Conservation (phyloP, 2,113 vertebrate genomes). For the Channa argus region DNA sequence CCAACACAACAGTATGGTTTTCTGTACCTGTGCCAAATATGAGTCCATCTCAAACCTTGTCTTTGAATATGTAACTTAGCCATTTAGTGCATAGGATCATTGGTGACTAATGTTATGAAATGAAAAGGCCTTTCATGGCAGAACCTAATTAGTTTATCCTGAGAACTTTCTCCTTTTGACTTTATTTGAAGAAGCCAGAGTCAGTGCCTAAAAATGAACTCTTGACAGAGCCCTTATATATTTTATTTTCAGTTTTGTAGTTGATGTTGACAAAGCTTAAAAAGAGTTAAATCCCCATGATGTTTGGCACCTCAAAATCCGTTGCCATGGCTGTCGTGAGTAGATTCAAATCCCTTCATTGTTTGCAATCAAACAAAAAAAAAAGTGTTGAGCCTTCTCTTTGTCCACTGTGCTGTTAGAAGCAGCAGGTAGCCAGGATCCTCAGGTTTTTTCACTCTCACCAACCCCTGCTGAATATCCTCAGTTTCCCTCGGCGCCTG, state of each 20-base stretch:
- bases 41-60: conserved; percentile 52
- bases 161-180: conserved; percentile 1
- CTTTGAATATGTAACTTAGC: conserved; percentile 4
- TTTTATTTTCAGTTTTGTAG: conserved; percentile 22
- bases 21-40: conserved; percentile 56
- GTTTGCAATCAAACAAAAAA: conserved; percentile 70
- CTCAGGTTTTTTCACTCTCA: conserved; percentile 69
- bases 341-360: conserved; percentile 77
- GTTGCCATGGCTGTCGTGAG: conserved; percentile 72
- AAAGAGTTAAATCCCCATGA: conserved; percentile 42
- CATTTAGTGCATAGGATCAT: not conserved
- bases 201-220: conserved; percentile 48
- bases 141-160: not conserved
- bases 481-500: conserved; percentile 27
- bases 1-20: conserved; percentile 21
- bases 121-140: not conserved
- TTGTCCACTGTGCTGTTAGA: conserved; percentile 60
- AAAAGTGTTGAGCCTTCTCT: conserved; percentile 61
- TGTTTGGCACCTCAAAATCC: conserved; percentile 54
- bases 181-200: conserved; percentile 15
- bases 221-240: not conserved
- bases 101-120: not conserved
- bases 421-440: conserved; percentile 82
- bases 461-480: conserved; percentile 43
- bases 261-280: conserved; percentile 4